Conservation (phyloP, 1,140 invertebrate genomes). For the Paralvinella palmiformis region DNA sequence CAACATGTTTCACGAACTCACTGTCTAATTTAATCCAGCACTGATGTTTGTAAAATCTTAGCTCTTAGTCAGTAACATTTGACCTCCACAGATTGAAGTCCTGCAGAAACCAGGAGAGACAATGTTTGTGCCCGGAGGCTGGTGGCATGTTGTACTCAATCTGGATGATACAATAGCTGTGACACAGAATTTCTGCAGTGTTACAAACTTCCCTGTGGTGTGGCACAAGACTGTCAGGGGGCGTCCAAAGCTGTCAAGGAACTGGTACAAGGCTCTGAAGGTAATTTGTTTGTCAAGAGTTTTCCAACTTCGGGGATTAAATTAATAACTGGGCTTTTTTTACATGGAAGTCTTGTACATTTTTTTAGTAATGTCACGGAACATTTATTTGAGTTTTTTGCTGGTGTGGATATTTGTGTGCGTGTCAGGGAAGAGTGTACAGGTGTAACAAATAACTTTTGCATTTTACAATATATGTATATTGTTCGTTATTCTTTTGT, state of each 20-base stretch:
- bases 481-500: background rate
- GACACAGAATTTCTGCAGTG: constrained; percentile 96
- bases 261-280: constrained; percentile 69
- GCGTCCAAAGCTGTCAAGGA: constrained; percentile 85
- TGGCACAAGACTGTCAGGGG: constrained; percentile 98
- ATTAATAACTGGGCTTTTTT: no score
- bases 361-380: no score
- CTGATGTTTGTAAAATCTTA: background rate
- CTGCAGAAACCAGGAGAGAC: constrained; percentile 96
- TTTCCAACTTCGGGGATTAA: no score
- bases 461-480: no score
- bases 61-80: background rate
- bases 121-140: constrained; percentile 85
- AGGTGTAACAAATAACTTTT: no score
- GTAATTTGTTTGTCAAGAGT: no score
- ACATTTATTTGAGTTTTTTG: constrained; percentile 15
- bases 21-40: no score
- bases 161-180: constrained; percentile 92
- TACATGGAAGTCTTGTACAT: no score
- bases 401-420: no score
- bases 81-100: constrained; percentile 73
- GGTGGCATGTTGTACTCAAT: constrained; percentile 98
- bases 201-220: constrained; percentile 91
- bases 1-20: no score
- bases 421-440: no score